Base-by-base conservation (phyloP, 2,888 invertebrate genomes). In the Metellina segmentata region DNA sequence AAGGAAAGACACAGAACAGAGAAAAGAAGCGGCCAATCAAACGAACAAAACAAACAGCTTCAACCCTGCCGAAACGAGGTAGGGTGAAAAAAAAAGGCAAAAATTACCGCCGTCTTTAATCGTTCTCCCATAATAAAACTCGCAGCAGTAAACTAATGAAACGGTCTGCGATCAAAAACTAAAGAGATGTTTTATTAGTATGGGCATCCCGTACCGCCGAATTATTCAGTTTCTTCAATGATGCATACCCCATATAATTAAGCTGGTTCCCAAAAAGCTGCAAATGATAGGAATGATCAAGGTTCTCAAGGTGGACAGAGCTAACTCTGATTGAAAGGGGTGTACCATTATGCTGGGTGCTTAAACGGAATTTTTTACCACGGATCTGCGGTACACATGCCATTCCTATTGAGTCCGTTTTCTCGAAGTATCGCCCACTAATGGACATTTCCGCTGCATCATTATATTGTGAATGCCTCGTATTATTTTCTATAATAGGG, bases 211-310 rank as follows among this genome's bases (percentile, higher is more conserved):
- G 81, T 86, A 82, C 20, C 34, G 61, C 6, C 52, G 52, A 81
- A 88, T 88, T 88, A 81, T 90, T 86, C 86, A 86, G 86, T 75
- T 91, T 86, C 77, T 70, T 49, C 90, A 70, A 61, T 75, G 75
- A 85, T 85, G 86, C 77, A 48, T 53, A 82, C 34, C 52, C 86
- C 77, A 74, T 91, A 82, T 91, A 91, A 91, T 91, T 91, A 91
- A 91, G 82, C 61, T 69, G 77, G 90, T 81, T 52, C 20, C 34
- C 86, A 82, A 71, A 81, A 82, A 85, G 90, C 53, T 82, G 74
- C 81, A 91, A 91, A 91, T 86, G 77, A 91, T 86, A 91, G 86
- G 86, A 74, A 90, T 91, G 82, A 52, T 20, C 77, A 77, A 86
- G 81, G 83, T 61, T 91, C 81, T 81, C 77, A 61, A 81, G 90